Conservation (phyloP, 2,888 invertebrate species). For the Campoplex capitator region DNA sequence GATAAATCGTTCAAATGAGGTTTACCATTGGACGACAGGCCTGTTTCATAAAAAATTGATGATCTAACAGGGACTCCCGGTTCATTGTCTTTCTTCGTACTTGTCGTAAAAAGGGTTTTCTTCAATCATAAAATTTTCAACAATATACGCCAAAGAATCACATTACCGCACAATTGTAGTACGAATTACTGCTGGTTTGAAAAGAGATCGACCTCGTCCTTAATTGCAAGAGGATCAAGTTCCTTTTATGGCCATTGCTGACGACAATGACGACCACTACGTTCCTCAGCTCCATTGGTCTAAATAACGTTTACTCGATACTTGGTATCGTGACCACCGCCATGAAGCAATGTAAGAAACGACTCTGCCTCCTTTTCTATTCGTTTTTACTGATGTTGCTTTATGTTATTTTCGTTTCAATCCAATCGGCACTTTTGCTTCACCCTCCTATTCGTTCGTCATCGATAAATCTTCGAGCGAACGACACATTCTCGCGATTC, state of each 20-base stretch:
- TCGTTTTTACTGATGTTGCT: neutral
- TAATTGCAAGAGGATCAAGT: slow-evolving; percentile 65
- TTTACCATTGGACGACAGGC: neutral
- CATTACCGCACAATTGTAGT: slow-evolving; percentile 55
- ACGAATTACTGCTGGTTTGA: slow-evolving; percentile 41
- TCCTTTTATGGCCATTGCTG: slow-evolving; percentile 65
- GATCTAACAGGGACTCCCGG: neutral
- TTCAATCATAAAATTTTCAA: slow-evolving; percentile 10
- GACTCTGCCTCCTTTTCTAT: slow-evolving; percentile 44
- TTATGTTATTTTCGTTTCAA: neutral
- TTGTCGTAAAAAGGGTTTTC: neutral
- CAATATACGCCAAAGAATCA: slow-evolving; percentile 23
- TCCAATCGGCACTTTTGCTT: slow-evolving; percentile 42
- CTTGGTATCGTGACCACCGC: slow-evolving; percentile 11
- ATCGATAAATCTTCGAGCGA: slow-evolving; percentile 44
- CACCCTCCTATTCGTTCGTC: slow-evolving; percentile 16
- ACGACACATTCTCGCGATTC: slow-evolving; percentile 19
- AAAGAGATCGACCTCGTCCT: slow-evolving; percentile 66
- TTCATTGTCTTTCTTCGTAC: neutral
- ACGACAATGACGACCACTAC: slow-evolving; percentile 44
- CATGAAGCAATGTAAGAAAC: slow-evolving; percentile 37
- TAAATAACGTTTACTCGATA: slow-evolving; percentile 41
- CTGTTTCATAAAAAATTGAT: slow-evolving; percentile 2
- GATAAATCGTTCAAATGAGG: slow-evolving; percentile 8
- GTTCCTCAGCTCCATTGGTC: slow-evolving; percentile 47